phyloP scores from a whole-genome alignment of 1,140 invertebrate genomes.

The Meteorus sp. region DNA sequence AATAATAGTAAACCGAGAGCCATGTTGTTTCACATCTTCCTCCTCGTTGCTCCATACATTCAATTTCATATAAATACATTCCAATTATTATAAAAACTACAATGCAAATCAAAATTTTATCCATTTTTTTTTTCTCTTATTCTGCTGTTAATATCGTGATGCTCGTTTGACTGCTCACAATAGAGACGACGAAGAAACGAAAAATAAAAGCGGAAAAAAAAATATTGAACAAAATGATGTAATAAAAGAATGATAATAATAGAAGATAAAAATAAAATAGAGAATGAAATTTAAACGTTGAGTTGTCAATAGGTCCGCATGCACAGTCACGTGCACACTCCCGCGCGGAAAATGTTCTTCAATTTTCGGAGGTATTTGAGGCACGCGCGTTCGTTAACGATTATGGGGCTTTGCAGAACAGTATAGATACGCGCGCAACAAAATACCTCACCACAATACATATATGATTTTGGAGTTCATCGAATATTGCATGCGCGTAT shows the following conservation, averaged over 20 bases:
- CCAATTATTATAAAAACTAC: too few species aligned
- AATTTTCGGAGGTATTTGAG: slow-evolving; percentile 39
- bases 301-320: background rate
- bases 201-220: slow-evolving; percentile 13
- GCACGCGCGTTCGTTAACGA: slow-evolving; percentile 45
- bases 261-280: too few species aligned
- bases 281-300: background rate
- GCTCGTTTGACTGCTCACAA: too few species aligned
- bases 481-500: slow-evolving; percentile 31
- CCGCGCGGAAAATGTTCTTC: slow-evolving; percentile 13
- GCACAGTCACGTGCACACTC: background rate
- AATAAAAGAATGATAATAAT: too few species aligned
- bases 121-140: background rate
- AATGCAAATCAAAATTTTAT: too few species aligned
- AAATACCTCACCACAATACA: slow-evolving; percentile 1
- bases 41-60: background rate
- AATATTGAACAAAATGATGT: too few species aligned
- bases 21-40: background rate
- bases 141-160: background rate
- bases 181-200: slow-evolving; percentile 31
- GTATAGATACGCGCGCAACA: slow-evolving; percentile 3
- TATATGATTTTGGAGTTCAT: slow-evolving; percentile 24
- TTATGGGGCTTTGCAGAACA: slow-evolving; percentile 30
- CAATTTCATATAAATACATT: too few species aligned
- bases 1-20: slow-evolving; percentile 2